phyloP scores from a whole-genome alignment of 2,797 vertebrate species.

The Eidolon dupreanum region DNA sequence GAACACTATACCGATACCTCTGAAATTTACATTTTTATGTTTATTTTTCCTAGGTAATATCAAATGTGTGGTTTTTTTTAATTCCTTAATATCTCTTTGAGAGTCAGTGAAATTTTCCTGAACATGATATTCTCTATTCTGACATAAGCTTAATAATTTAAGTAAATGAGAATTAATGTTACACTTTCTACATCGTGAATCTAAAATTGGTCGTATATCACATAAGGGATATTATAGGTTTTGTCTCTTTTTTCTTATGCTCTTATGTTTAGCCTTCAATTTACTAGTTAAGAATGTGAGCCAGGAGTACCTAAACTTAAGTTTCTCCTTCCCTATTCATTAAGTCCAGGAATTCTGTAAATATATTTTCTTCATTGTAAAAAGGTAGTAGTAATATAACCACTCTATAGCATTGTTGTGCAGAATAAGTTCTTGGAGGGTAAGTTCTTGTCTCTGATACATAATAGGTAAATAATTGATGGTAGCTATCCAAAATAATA shows the following conservation, averaged over 20 bases:
- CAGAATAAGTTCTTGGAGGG: background rate
- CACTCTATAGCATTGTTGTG: background rate
- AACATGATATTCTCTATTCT: background rate
- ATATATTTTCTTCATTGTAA: background rate
- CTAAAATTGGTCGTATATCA: background rate
- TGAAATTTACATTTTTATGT: background rate
- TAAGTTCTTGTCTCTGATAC: background rate
- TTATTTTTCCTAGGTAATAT: background rate
- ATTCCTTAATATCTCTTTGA: background rate
- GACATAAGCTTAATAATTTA: background rate
- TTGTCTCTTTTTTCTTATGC: background rate
- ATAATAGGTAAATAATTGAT: background rate
- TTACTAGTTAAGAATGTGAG: background rate
- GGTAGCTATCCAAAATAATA: background rate
- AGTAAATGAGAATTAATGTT: background rate
- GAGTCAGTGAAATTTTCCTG: background rate
- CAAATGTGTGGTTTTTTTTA: background rate
- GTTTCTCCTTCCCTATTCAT: background rate
- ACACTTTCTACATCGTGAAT: background rate
- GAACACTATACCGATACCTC: background rate
- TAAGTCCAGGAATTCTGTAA: background rate
- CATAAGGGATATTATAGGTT: background rate
- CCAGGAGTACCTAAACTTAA: background rate
- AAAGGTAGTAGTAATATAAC: background rate
- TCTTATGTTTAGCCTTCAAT: background rate